Percentiles rank a stretch among this genome's conserved stretches.
phyloP scores from a whole-genome alignment of 2,797 vertebrate genomes.

The Craterocephalus amniculus region DNA sequence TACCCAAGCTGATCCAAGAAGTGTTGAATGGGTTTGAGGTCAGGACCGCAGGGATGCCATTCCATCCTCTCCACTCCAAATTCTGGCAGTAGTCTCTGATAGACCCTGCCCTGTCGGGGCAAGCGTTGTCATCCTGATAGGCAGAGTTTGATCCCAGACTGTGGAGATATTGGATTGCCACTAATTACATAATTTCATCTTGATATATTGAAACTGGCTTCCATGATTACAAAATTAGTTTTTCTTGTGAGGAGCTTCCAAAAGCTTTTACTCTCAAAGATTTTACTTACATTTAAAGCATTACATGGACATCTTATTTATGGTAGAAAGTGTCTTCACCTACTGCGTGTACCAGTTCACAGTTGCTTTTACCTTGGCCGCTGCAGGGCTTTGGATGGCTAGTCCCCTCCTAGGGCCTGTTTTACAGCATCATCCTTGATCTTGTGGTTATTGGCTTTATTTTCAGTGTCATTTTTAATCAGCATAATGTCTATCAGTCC shows the following conservation, averaged over 20 bases:
- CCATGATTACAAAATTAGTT: background rate
- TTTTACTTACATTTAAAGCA: background rate
- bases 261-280: background rate
- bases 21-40: background rate
- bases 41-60: background rate
- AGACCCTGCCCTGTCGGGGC: background rate
- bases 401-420: background rate
- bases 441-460: conserved; percentile 29
- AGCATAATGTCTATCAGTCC: conserved; percentile 7
- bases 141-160: background rate
- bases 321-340: conserved; percentile 36
- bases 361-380: conserved; percentile 24
- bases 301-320: background rate
- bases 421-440: conserved; percentile 17
- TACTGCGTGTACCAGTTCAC: conserved; percentile 48
- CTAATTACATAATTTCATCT: background rate
- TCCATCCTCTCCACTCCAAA: background rate
- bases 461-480: conserved; percentile 30
- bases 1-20: no score
- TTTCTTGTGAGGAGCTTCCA: background rate
- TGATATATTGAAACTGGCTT: background rate
- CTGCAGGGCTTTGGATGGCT: conserved; percentile 17
- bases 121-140: no score
- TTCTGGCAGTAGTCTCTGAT: background rate
- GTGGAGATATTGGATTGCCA: background rate